A percentile compares a stretch with the other conserved stretches of the same genome.
phyloP scores from a whole-genome alignment of 2,113 vertebrate genomes.

The Podarcis cretensis region DNA sequence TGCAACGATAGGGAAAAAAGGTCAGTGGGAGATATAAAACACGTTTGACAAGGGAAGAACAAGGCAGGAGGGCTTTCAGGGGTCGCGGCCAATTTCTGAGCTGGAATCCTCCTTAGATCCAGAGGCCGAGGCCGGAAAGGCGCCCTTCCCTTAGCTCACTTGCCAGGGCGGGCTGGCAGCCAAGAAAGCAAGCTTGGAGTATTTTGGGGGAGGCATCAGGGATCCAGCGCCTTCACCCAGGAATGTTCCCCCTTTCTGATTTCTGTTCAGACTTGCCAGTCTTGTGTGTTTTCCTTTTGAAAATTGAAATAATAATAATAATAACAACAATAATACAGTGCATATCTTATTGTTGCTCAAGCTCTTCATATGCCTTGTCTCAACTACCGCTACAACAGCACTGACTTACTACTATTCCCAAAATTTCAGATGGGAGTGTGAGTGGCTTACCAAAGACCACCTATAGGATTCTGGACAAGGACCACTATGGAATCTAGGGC shows the following conservation, averaged over 20 bases:
- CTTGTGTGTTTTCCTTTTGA: not conserved
- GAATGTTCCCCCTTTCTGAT: not conserved
- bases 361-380: not conserved
- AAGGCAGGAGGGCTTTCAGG: constrained; percentile 69
- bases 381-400: not conserved
- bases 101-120: constrained; percentile 68
- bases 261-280: not conserved
- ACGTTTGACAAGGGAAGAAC: constrained; percentile 77
- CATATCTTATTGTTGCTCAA: not conserved
- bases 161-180: not conserved
- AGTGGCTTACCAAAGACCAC: not conserved
- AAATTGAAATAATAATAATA: not conserved
- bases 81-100: constrained; percentile 75
- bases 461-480: too few species aligned
- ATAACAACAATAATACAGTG: too few species aligned
- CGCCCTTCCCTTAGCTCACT: not conserved
- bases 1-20: constrained; percentile 73
- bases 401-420: not conserved
- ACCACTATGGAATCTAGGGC: too few species aligned
- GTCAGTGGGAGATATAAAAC: constrained; percentile 77
- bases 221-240: not conserved
- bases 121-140: constrained; percentile 58
- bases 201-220: too few species aligned
- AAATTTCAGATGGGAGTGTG: not conserved
- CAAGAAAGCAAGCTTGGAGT: not conserved